Conservation (phyloP, 2,888 invertebrate species). For the Pyrrhosoma nymphula region DNA sequence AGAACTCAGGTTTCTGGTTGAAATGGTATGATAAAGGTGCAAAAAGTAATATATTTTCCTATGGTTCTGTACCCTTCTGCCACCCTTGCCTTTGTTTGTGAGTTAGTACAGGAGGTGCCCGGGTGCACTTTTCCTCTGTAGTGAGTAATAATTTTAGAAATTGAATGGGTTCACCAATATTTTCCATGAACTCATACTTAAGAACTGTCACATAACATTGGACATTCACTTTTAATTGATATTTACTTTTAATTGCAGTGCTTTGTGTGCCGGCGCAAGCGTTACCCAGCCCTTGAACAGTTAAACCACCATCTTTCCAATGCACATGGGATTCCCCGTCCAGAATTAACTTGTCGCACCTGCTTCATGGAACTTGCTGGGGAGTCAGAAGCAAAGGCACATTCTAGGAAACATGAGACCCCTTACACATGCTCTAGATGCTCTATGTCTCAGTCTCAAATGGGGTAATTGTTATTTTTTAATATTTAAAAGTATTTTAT, state of each 20-base stretch:
- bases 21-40: too few relatives aligned
- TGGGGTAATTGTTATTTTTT: background rate
- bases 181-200: too few relatives aligned
- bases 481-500: background rate
- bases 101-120: too few relatives aligned
- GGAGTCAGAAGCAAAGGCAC: conserved; percentile 70
- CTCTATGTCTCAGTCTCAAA: conserved; percentile 21
- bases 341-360: conserved; percentile 70
- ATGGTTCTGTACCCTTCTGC: too few relatives aligned
- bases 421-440: conserved; percentile 69
- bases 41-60: too few relatives aligned
- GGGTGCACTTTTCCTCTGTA: too few relatives aligned
- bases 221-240: conserved; percentile 13
- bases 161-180: too few relatives aligned
- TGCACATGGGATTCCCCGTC: conserved; percentile 70
- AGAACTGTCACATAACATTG: too few relatives aligned
- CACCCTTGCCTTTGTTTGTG: too few relatives aligned
- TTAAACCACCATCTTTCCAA: conserved; percentile 68
- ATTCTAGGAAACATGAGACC: conserved; percentile 71
- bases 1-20: too few relatives aligned
- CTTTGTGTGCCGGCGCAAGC: conserved; percentile 70
- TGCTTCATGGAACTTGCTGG: conserved; percentile 71
- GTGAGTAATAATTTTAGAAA: too few relatives aligned
- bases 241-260: conserved; percentile 68
- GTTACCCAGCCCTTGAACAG: conserved; percentile 66